Conservation (phyloP, 2,113 vertebrate genomes). For the Psittacus erithacus region DNA sequence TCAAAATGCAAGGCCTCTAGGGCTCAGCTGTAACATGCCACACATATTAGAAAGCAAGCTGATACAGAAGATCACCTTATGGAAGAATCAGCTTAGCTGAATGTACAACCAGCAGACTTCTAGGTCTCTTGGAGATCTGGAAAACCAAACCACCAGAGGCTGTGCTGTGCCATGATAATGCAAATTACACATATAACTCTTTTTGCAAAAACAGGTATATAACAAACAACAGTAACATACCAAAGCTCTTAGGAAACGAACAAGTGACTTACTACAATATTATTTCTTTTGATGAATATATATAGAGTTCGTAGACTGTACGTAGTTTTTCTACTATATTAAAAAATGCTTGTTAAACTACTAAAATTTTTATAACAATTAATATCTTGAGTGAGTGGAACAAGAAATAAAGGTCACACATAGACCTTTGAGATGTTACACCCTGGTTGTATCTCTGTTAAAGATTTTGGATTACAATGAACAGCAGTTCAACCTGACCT, state of each 20-base stretch:
- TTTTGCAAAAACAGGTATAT: background rate
- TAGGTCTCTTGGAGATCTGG: background rate
- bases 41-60: background rate
- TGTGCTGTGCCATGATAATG: background rate
- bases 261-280: background rate
- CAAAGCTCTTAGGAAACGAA: slow-evolving; percentile 23
- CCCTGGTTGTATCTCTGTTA: background rate
- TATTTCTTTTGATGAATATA: background rate
- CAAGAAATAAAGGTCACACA: background rate
- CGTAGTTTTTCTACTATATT: background rate
- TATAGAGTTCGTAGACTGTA: background rate
- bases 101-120: background rate
- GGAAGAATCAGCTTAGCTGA: background rate
- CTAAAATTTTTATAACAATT: background rate
- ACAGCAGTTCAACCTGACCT: background rate
- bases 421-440: background rate
- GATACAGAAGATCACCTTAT: background rate
- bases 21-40: background rate
- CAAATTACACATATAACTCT: background rate
- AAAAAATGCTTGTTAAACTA: background rate
- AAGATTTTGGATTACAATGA: background rate
- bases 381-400: background rate
- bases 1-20: background rate
- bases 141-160: background rate
- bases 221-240: slow-evolving; percentile 13